Conservation (phyloP, 2,797 vertebrate species). For the Hyperoplus lanceolatus region DNA sequence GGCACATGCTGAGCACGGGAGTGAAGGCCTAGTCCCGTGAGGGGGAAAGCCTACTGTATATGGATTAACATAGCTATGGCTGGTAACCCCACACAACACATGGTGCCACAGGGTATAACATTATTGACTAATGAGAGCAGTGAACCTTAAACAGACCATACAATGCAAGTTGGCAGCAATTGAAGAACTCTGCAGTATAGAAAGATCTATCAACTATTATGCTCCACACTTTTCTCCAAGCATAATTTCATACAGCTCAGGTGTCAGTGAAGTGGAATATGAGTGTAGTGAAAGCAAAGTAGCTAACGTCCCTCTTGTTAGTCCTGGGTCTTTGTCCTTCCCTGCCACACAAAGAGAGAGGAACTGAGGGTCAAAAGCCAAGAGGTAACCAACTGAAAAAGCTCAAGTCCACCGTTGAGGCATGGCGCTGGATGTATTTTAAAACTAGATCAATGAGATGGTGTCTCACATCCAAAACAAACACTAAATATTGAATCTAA, state of each 20-base stretch:
- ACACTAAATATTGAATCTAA: not conserved
- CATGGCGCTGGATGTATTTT: constrained; percentile 8
- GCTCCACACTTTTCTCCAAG: constrained; percentile 4
- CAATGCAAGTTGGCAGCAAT: not conserved
- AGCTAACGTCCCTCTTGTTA: constrained; percentile 37
- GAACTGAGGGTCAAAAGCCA: constrained; percentile 32
- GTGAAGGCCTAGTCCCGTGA: constrained; percentile 45
- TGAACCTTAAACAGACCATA: not conserved
- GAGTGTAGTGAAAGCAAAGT: constrained; percentile 31
- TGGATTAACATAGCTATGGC: constrained; percentile 62
- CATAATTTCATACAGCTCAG: constrained; percentile 26
- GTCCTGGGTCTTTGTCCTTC: constrained; percentile 27
- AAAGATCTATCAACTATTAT: constrained; percentile 14
- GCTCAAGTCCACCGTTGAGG: constrained; percentile 7
- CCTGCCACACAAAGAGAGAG: constrained; percentile 38
- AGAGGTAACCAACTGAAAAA: constrained; percentile 37
- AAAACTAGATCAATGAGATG: constrained; percentile 5
- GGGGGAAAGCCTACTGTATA: constrained; percentile 67
- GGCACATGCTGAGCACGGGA: constrained; percentile 41
- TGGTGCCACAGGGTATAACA: constrained; percentile 32
- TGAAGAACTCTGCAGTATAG: constrained; percentile 20
- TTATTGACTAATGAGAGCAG: constrained; percentile 21
- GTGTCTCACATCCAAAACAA: not conserved
- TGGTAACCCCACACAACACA: constrained; percentile 38
- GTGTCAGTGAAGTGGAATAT: constrained; percentile 16